Evolutionary conservation across 1,140 invertebrate genomes (phyloP).

Genomic region (Atta colombica): DNA sequence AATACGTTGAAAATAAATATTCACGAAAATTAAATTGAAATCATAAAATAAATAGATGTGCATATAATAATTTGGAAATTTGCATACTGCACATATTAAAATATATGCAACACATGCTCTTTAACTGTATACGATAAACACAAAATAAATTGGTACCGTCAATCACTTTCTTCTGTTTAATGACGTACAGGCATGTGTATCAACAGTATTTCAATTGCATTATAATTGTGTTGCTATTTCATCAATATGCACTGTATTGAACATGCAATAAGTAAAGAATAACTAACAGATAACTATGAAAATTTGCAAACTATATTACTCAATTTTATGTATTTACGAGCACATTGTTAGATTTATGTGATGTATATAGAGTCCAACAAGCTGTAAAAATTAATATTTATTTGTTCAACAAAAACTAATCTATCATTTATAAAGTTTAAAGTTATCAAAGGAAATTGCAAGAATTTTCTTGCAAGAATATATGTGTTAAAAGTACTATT

Average conservation of each 20-base stretch:
- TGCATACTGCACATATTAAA: slow-evolving; percentile 17
- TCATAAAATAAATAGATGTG: slow-evolving; percentile 44
- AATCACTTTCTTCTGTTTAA: slow-evolving; percentile 24
- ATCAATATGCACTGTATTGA: slow-evolving; percentile 41
- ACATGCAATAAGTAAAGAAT: slow-evolving; percentile 67
- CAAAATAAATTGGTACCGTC: slow-evolving; percentile 41
- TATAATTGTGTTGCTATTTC: slow-evolving; percentile 55
- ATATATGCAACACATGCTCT: slow-evolving; percentile 64
- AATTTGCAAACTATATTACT: slow-evolving; percentile 63
- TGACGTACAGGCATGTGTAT: slow-evolving; percentile 25
- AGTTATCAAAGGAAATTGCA: background rate
- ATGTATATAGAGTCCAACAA: slow-evolving; percentile 22
- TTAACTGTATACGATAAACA: slow-evolving; percentile 18
- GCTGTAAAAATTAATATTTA: slow-evolving; percentile 21
- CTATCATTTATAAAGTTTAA: slow-evolving; percentile 16
- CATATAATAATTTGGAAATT: slow-evolving; percentile 16
- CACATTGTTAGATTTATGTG: slow-evolving; percentile 71
- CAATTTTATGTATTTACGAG: slow-evolving; percentile 48
- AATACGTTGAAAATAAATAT: slow-evolving; percentile 8
- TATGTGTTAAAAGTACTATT: slow-evolving; percentile 4
- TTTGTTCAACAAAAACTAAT: slow-evolving; percentile 1
- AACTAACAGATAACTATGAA: slow-evolving; percentile 40
- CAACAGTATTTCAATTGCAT: slow-evolving; percentile 32
- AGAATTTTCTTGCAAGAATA: slow-evolving; percentile 41
- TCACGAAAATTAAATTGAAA: slow-evolving; percentile 6